Base-by-base conservation (phyloP, 2,888 invertebrate genomes). In the Stenodera caucasica region DNA sequence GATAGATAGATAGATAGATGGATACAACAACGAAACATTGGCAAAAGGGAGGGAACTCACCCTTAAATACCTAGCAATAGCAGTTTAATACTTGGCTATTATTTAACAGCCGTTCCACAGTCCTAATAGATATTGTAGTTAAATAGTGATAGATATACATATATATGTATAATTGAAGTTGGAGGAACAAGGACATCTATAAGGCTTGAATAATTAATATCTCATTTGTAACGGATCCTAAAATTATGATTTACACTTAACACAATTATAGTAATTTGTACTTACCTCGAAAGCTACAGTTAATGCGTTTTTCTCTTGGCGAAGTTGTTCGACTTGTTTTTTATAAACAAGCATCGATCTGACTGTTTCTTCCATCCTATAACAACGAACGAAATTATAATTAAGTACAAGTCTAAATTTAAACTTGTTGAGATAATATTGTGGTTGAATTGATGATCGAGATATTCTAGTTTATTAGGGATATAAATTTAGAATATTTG, bases 281-380 rank as follows among this genome's bases (percentile, higher is more conserved):
- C 83, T 83, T 74, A 90, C 90, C 87, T 90, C 90, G 77, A 89
- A 87, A 61, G 89, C 89, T 69, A 88, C 83, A 67, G 89, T 87
- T 67, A 90, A 80, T 30, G 89, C 85, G 64, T 85, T 85, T 77
- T 90, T 89, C 80, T 90, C 90, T 77, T 89, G 89, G 80, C 88
- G 88, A 81, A 90, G 80, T 83, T 88, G 88, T 76, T 90, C 90
- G 75, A 86, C 88, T 74, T 87, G 86, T 75, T 86, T 88, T 79
- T 90, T 90, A 82, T 89, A 89, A 73, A 88, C 88, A 78, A 90
- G 82, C 83, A 90, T 83, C 67, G 89, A 86, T 68, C 89, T 86
- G 69, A 90, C 88, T 67, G 89, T 88, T 80, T 90, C 90, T 81
- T 90, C 90, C 90, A 90, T 89, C 80, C 90, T 90, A 85, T 51